Evolutionary conservation across 2,888 invertebrate genomes (phyloP).

Genomic region (Oscheius sp.): DNA sequence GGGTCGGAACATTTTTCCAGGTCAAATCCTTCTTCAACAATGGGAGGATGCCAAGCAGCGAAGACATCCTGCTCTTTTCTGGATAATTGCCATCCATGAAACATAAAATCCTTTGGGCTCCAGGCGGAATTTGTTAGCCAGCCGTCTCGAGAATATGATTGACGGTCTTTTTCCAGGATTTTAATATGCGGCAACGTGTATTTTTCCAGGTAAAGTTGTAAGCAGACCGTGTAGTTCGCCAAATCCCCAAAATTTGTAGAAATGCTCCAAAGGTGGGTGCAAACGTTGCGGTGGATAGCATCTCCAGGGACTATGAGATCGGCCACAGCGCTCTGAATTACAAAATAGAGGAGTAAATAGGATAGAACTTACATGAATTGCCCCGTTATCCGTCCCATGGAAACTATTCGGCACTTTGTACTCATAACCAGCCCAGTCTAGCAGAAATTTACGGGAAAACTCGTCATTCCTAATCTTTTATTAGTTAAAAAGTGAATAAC

Average conservation of each 20-base stretch:
- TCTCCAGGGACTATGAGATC: constrained; percentile 39
- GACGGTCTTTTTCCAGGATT: constrained; percentile 50
- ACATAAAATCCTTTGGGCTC: constrained; percentile 52
- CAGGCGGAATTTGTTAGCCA: constrained; percentile 56
- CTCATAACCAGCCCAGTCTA: constrained; percentile 52
- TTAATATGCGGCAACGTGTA: constrained; percentile 30
- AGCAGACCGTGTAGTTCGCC: constrained; percentile 57
- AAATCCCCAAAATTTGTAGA: constrained; percentile 44
- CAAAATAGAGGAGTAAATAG: too few relatives aligned
- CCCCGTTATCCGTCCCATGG: constrained; percentile 58
- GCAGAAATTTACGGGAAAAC: constrained; percentile 43
- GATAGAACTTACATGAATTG: constrained; percentile 51
- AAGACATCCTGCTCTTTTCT: constrained; percentile 43
- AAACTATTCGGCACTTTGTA: constrained; percentile 46
- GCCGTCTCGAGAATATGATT: constrained; percentile 55
- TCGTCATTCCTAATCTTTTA: constrained; percentile 43
- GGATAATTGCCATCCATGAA: constrained; percentile 59
- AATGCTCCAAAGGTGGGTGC: constrained; percentile 35
- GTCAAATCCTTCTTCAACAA: constrained; percentile 41
- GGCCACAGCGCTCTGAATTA: constrained; percentile 49
- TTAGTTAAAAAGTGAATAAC: not conserved
- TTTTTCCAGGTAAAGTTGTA: constrained; percentile 50
- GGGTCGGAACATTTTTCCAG: constrained; percentile 36
- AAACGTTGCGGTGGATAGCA: constrained; percentile 1
- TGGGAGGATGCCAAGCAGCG: constrained; percentile 55